Evolutionary conservation across 2,113 vertebrate genomes (phyloP).

Genomic region (Mus pahari): DNA sequence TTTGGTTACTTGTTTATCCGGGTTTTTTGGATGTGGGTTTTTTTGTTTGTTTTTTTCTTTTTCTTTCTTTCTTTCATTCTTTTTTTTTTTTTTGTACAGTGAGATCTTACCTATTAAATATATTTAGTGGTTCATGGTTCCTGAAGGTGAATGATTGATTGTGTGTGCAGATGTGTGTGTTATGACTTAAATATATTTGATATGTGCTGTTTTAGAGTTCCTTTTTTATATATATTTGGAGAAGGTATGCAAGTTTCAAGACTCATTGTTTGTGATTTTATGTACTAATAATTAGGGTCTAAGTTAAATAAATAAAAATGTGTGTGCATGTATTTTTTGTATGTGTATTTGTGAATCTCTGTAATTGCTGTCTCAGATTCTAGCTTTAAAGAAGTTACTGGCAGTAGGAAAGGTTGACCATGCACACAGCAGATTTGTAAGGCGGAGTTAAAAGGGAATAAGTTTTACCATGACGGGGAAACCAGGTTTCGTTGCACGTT

Average conservation of each 20-base stretch:
- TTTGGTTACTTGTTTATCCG: conserved; percentile 39
- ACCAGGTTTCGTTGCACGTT: not conserved
- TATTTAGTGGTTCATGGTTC: conserved; percentile 78
- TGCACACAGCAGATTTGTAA: conserved; percentile 26
- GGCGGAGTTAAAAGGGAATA: not conserved
- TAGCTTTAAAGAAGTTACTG: not conserved
- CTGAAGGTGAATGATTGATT: conserved; percentile 71
- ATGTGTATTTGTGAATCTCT: conserved; percentile 30
- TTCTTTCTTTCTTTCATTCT: not conserved
- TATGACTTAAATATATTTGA: conserved; percentile 70
- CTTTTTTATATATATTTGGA: conserved; percentile 72
- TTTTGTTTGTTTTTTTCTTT: not conserved
- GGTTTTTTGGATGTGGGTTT: not conserved
- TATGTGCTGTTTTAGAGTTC: conserved; percentile 71
- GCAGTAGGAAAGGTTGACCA: conserved; percentile 6
- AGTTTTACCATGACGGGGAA: not conserved
- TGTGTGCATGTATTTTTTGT: conserved; percentile 67
- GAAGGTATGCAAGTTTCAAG: conserved; percentile 62
- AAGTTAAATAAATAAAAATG: conserved; percentile 79
- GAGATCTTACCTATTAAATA: conserved; percentile 71
- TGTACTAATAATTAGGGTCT: conserved; percentile 67
- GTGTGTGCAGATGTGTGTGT: conserved; percentile 60
- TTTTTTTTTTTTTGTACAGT: conserved; percentile 54
- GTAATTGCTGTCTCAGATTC: not conserved
- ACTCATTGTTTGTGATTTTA: conserved; percentile 66